A percentile compares a stretch with the other conserved stretches of the same genome.
These are phyloP conservation scores for Drosophila teissieri DNA, from an alignment of 1,140 invertebrate species.

Conservation along the genomic window DNA sequence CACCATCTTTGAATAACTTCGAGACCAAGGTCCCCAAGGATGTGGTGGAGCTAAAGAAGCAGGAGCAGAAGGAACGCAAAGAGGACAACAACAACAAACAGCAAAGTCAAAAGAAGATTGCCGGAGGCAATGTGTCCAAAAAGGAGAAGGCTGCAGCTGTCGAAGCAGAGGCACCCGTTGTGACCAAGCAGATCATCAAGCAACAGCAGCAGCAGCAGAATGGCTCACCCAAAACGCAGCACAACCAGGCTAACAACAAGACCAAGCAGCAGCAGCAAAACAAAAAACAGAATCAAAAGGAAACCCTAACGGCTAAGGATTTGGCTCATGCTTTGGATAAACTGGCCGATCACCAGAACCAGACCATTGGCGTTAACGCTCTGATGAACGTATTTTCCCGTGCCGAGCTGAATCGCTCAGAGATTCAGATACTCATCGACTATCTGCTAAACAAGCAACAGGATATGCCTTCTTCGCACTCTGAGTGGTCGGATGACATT, in stretches of 20 bases:
- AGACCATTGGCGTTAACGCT: slow-evolving; percentile 86
- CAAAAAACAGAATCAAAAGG: slow-evolving; percentile 73
- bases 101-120: slow-evolving; percentile 72
- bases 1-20: slow-evolving; percentile 88
- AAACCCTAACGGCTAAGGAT: slow-evolving; percentile 66
- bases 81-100: slow-evolving; percentile 71
- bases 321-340: slow-evolving; percentile 70
- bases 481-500: slow-evolving; percentile 95
- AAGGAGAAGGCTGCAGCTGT: slow-evolving; percentile 59
- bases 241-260: slow-evolving; percentile 65
- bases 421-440: slow-evolving; percentile 95
- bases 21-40: slow-evolving; percentile 92
- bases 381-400: slow-evolving; percentile 91
- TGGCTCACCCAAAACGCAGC: slow-evolving; percentile 74
- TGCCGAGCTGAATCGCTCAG: slow-evolving; percentile 91
- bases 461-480: slow-evolving; percentile 89
- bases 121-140: slow-evolving; percentile 83
- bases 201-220: slow-evolving; percentile 67
- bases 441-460: slow-evolving; percentile 94
- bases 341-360: slow-evolving; percentile 71
- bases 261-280: slow-evolving; percentile 64
- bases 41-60: slow-evolving; percentile 88
- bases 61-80: slow-evolving; percentile 75
- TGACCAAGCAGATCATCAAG: slow-evolving; percentile 83
- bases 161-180: slow-evolving; percentile 25